phyloP scores from a whole-genome alignment of 2,113 vertebrate species.

The Nothoprocta pentlandii region DNA sequence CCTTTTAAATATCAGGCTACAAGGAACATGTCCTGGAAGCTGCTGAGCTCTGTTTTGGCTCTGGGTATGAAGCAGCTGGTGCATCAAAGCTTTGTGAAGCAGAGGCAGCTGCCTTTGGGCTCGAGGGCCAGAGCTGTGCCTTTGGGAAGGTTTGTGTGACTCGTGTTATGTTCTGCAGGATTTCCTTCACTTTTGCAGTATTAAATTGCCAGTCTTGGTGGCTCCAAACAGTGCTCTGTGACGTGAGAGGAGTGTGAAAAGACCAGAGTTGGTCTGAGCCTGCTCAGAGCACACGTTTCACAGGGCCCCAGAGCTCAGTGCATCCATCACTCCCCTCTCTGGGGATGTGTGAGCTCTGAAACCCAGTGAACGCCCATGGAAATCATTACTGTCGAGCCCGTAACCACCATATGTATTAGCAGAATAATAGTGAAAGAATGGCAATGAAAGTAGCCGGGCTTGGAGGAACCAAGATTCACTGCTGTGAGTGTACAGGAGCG shows the following conservation, averaged over 20 bases:
- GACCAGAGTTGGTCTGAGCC: neutral
- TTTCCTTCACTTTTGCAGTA: neutral
- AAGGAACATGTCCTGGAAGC: neutral
- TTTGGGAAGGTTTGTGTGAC: neutral
- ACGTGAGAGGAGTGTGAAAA: rapidly evolving
- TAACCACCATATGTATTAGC: neutral
- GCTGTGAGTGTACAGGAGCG: neutral
- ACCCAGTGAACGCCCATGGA: neutral
- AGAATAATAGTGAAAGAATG: neutral
- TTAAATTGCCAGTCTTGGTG: neutral
- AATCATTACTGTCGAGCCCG: neutral
- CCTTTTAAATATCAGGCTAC: neutral
- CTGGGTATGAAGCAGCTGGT: neutral
- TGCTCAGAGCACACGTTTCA: neutral
- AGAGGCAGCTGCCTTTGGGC: neutral
- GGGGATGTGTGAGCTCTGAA: neutral
- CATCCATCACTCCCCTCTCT: neutral
- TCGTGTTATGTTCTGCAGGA: neutral
- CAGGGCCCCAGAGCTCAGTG: neutral
- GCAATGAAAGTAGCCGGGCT: neutral
- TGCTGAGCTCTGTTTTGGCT: neutral
- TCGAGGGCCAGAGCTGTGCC: neutral
- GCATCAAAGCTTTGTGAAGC: neutral
- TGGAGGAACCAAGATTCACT: neutral
- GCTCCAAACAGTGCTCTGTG: neutral